Percentiles rank a stretch among this genome's conserved stretches.
Conservation (phyloP, 1,140 invertebrate species). For the Phenacoccus solenopsis region DNA sequence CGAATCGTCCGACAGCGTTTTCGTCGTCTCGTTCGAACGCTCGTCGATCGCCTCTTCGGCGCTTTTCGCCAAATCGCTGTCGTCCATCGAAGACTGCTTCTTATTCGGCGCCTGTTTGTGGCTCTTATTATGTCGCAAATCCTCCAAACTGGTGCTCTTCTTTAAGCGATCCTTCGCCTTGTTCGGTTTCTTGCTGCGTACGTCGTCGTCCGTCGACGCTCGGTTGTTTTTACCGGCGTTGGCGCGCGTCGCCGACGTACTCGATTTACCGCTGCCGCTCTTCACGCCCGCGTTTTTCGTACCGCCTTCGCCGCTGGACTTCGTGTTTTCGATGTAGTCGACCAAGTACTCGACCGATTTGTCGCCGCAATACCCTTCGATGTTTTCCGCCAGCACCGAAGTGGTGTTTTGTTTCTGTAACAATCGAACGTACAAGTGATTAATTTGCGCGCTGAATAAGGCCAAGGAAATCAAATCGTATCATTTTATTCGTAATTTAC, state of each 20-base stretch:
- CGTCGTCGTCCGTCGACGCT: conserved; percentile 21
- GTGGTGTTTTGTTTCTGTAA: conserved; percentile 42
- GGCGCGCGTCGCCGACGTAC: background rate
- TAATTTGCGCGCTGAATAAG: too few species aligned
- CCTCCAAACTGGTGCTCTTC: conserved; percentile 38
- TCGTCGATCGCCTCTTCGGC: background rate
- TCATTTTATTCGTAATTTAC: too few species aligned
- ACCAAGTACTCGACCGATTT: conserved; percentile 43
- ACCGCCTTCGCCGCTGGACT: conserved; percentile 26
- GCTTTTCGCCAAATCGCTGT: background rate
- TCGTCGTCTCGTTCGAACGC: background rate
- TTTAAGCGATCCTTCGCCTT: conserved; percentile 22
- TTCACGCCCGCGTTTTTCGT: conserved; percentile 30
- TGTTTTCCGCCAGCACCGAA: conserved; percentile 46
- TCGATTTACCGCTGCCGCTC: background rate
- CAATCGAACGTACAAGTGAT: conserved; percentile 18
- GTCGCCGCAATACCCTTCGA: conserved; percentile 49
- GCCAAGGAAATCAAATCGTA: too few species aligned
- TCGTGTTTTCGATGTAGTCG: conserved; percentile 38
- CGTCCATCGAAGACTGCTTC: conserved; percentile 33
- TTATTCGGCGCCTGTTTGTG: conserved; percentile 26
- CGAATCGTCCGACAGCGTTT: background rate
- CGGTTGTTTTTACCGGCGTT: background rate
- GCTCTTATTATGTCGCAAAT: conserved; percentile 37
- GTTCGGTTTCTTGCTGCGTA: conserved; percentile 17